Percentiles rank a stretch among this genome's conserved stretches.
Conservation (phyloP, 2,797 vertebrate genomes). For the Pagetopsis macropterus region DNA sequence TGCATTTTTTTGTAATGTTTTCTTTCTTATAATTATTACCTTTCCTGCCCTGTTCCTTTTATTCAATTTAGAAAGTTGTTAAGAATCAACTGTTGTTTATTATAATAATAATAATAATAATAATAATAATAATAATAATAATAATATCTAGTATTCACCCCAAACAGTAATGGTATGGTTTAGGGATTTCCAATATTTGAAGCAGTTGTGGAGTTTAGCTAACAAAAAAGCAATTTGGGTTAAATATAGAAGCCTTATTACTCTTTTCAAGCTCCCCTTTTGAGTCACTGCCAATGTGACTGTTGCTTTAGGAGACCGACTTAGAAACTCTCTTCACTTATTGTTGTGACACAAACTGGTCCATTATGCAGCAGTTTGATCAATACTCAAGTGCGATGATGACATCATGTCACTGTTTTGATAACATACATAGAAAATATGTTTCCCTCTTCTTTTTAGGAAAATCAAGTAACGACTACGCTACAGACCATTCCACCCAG, state of each 20-base stretch:
- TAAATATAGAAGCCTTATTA: not conserved
- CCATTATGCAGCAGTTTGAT: slow-evolving; percentile 22
- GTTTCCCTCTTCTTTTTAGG: not conserved
- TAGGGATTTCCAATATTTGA: not conserved
- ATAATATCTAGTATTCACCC: slow-evolving; percentile 13
- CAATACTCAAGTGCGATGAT: slow-evolving; percentile 31
- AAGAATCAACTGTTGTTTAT: slow-evolving; percentile 9
- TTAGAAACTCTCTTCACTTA: slow-evolving; percentile 13
- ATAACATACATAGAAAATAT: slow-evolving; percentile 15
- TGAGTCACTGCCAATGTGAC: not conserved
- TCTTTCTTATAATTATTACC: not conserved
- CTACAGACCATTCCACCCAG: not conserved
- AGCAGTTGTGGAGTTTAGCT: not conserved
- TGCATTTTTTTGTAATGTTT: not conserved
- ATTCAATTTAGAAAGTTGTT: slow-evolving; percentile 11
- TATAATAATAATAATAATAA: not conserved
- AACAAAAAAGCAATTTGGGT: slow-evolving; percentile 1
- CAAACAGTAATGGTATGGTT: not conserved
- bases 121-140: slow-evolving; percentile 18
- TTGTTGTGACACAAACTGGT: slow-evolving; percentile 10
- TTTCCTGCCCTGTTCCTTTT: slow-evolving; percentile 3
- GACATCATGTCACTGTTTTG: slow-evolving; percentile 36
- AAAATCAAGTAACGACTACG: not conserved
- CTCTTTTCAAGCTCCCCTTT: not conserved
- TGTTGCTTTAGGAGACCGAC: not conserved